Evolutionary conservation across 2,113 vertebrate genomes (phyloP).

Genomic region (Marmota monax): DNA sequence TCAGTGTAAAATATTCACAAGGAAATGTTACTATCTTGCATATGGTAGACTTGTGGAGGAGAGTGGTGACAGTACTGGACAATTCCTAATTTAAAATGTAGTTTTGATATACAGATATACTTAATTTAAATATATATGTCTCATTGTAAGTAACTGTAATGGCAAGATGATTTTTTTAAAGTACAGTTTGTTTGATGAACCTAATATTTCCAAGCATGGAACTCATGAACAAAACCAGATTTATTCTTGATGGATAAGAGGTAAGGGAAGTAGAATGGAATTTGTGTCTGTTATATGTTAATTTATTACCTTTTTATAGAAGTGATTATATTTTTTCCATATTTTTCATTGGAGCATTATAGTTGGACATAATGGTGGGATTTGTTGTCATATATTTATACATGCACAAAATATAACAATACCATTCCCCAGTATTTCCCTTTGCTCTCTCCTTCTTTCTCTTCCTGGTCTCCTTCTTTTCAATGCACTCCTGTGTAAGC

Average conservation of each 20-base stretch:
- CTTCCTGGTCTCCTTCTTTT: background rate
- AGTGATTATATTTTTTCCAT: background rate
- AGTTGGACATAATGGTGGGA: too few relatives aligned
- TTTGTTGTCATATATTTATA: too few relatives aligned
- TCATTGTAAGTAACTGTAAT: background rate
- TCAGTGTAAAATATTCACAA: background rate
- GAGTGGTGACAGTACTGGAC: background rate
- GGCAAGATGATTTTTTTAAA: background rate
- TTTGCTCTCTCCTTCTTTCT: background rate
- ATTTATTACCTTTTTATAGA: background rate
- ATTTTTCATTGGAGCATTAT: too few relatives aligned
- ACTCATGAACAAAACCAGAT: background rate
- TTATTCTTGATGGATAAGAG: background rate
- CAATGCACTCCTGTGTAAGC: background rate
- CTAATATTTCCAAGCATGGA: background rate
- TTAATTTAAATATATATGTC: background rate
- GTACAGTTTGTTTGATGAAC: background rate
- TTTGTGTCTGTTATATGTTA: background rate
- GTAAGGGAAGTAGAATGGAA: background rate
- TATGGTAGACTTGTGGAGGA: background rate
- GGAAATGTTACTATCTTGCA: background rate
- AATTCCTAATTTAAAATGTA: background rate
- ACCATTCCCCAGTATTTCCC: too few relatives aligned
- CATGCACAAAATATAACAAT: too few relatives aligned
- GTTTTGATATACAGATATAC: background rate